phyloP scores from a whole-genome alignment of 2,797 vertebrate genomes.

The Pangasius krempfi region DNA sequence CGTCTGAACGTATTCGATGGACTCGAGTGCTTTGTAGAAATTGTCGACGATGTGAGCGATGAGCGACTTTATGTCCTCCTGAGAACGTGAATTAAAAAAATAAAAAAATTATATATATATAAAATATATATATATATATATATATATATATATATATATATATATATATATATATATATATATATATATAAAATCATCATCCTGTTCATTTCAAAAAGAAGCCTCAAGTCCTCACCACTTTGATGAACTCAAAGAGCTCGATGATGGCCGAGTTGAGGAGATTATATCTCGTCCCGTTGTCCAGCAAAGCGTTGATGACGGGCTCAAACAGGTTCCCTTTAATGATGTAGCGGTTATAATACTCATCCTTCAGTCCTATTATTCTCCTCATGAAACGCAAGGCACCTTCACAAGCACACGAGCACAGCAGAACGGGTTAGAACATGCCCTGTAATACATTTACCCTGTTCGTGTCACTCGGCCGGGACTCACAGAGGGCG shows the following conservation, averaged over 20 bases:
- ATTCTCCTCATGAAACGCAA: slow-evolving; percentile 98
- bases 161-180: too few species aligned
- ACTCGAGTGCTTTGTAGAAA: slow-evolving; percentile 98
- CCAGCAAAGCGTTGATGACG: slow-evolving; percentile 94
- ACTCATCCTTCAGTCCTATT: slow-evolving; percentile 97
- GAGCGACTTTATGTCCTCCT: slow-evolving; percentile 98
- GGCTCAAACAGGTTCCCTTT: slow-evolving; percentile 99
- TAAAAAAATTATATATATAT: too few species aligned
- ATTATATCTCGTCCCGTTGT: slow-evolving; percentile 98
- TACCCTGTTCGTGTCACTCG: too few species aligned
- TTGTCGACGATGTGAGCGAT: slow-evolving; percentile 98
- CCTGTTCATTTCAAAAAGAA: background rate
- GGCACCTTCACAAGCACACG: slow-evolving; percentile 79
- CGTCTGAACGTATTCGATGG: slow-evolving; percentile 98
- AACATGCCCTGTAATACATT: rapidly evolving
- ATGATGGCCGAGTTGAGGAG: slow-evolving; percentile 97
- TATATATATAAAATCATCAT: background rate
- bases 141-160: too few species aligned
- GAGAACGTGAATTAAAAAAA: background rate
- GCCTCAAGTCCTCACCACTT: slow-evolving; percentile 84
- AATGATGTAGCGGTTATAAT: slow-evolving; percentile 98
- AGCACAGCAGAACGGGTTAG: background rate
- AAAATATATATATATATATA: too few species aligned
- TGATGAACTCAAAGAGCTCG: slow-evolving; percentile 98
- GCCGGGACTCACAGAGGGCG: slow-evolving; percentile 90